Percentiles rank a stretch among this genome's conserved stretches.
These are phyloP conservation scores for Actinia equina DNA, from an alignment of 64 coral and sea anemone genomes.

Conservation along the genomic window DNA sequence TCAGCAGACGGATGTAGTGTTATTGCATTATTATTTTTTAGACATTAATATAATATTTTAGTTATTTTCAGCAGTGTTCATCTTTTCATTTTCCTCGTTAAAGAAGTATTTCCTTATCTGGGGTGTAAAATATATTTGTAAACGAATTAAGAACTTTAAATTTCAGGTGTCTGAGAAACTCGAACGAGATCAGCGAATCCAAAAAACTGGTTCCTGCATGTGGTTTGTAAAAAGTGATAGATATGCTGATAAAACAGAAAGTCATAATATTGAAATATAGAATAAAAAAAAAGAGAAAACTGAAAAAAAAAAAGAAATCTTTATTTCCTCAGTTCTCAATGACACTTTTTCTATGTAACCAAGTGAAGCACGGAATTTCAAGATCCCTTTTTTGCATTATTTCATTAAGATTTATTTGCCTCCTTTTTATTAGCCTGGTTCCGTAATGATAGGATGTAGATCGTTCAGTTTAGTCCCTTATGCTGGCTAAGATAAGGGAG, in stretches of 20 bases:
- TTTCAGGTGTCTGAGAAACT: too few species aligned
- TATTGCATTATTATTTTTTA: too few species aligned
- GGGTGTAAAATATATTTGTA: too few species aligned
- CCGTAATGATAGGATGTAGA: background rate
- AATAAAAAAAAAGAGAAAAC: background rate
- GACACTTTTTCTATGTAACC: background rate
- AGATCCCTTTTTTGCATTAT: background rate
- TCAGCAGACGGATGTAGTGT: too few species aligned
- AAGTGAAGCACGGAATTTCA: background rate
- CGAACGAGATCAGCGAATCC: too few species aligned
- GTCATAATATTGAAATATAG: background rate
- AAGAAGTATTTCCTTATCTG: too few species aligned
- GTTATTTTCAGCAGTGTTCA: too few species aligned
- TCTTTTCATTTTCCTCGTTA: too few species aligned
- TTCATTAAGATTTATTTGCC: constrained; percentile 13
- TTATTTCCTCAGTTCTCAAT: background rate
- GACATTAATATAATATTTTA: too few species aligned
- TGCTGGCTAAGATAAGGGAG: background rate
- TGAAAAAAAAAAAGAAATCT: background rate
- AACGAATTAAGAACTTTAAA: too few species aligned
- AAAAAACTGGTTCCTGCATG: too few species aligned
- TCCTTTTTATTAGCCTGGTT: background rate
- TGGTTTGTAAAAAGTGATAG: background rate
- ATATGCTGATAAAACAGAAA: background rate
- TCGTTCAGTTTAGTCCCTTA: background rate